These are phyloP conservation scores for Amphiprion percula DNA, from an alignment of 2,113 vertebrate genomes.

Conservation along the genomic window DNA sequence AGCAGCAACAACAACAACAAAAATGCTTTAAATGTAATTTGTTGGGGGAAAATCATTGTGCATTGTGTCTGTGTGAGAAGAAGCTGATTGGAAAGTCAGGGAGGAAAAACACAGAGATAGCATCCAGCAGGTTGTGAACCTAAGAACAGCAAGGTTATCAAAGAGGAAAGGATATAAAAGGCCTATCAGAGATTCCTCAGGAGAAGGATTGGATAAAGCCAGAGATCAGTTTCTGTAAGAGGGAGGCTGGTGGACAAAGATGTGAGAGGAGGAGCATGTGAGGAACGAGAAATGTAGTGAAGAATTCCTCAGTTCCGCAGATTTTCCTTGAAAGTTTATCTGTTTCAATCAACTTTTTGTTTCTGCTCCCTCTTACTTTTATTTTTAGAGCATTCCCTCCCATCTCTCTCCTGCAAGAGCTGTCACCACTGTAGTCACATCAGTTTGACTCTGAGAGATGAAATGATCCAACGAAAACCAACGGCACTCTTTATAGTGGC, in stretches of 20 bases:
- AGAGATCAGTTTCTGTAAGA: slow-evolving; percentile 16
- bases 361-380: background rate
- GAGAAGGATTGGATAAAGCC: slow-evolving; percentile 3
- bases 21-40: background rate
- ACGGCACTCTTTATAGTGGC: background rate
- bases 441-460: background rate
- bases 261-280: background rate
- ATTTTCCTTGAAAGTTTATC: background rate
- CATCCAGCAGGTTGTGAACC: slow-evolving; percentile 13
- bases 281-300: background rate
- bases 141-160: slow-evolving; percentile 27
- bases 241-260: background rate
- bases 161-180: slow-evolving; percentile 37
- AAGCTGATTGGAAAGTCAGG: background rate
- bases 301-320: background rate
- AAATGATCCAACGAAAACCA: slow-evolving; percentile 14
- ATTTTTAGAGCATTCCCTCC: slow-evolving; percentile 11
- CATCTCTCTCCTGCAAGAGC: background rate
- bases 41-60: background rate
- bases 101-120: background rate
- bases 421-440: slow-evolving; percentile 11
- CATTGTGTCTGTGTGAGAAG: background rate
- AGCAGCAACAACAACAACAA: too few relatives aligned
- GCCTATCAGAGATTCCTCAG: slow-evolving; percentile 19
- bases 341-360: background rate